phyloP scores from a whole-genome alignment of 1,140 invertebrate species.

The Bombus terrestris region DNA sequence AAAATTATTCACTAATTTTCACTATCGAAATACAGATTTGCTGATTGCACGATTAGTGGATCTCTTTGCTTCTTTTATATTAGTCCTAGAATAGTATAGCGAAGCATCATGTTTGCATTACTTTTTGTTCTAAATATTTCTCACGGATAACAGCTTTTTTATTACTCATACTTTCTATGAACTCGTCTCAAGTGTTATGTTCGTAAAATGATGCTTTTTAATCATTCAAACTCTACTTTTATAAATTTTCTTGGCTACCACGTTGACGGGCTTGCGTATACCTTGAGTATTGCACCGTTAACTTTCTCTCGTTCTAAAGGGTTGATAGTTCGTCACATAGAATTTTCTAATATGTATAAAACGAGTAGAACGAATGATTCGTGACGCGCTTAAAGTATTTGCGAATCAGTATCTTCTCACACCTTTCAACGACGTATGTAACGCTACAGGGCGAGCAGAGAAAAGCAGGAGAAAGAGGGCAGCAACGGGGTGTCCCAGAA shows the following conservation, averaged over 20 bases:
- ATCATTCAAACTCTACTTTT: neutral
- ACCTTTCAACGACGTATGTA: neutral
- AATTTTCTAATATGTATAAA: neutral
- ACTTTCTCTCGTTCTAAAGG: neutral
- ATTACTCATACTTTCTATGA: neutral
- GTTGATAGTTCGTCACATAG: neutral
- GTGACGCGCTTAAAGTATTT: neutral
- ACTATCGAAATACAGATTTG: no score
- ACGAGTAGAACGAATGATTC: neutral
- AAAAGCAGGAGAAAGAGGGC: conserved; percentile 24
- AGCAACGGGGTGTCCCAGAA: conserved; percentile 61
- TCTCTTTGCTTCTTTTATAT: no score
- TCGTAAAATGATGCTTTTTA: neutral
- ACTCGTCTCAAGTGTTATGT: neutral
- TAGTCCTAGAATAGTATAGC: no score
- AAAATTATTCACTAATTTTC: neutral
- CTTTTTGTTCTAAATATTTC: no score
- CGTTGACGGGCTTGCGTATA: neutral
- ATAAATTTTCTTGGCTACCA: neutral
- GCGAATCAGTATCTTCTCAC: conserved; percentile 18
- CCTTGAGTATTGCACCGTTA: neutral
- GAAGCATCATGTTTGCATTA: no score
- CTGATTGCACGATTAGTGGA: no score
- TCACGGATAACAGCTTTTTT: no score
- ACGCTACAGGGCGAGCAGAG: neutral